Base-by-base conservation (phyloP, 2,888 invertebrate genomes). In the Eupithecia subumbrata region DNA sequence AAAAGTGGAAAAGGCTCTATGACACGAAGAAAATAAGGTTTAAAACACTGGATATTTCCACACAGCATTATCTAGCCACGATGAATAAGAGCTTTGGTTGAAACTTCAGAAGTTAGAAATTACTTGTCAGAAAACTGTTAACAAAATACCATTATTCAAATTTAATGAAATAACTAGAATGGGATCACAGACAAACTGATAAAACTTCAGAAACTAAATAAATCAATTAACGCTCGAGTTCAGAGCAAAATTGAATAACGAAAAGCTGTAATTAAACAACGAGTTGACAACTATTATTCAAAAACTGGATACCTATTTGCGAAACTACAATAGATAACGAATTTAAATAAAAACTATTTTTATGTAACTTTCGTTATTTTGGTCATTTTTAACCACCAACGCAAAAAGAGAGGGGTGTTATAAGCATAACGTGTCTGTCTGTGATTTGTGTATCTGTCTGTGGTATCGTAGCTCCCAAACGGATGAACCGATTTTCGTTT, bases 221-320 rank as follows among this genome's bases (percentile, higher is more conserved):
- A 78, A 76, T 78, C 73, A 77, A 78, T 78, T 69, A 76, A 63
- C 25, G 22, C 60, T 12, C 73, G 70, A 72, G 64, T 48, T 77
- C 52, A 56, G 43, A 45, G 70, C 45, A 48, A 79, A 81, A 81
- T 79, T 78, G 75, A 72, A 79, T 66, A 74, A 70, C 69, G 66
- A 78, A 75, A 76, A 75, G 68, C 70, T 80, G 74, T 81, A 69
- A 75, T 79, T 72, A 76, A 77, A 73, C 69, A 78, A 76, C 69
- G 71, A 73, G 67, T 75, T 71, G 72, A 74, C 73, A 77, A 77
- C 74, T 79, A 76, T 78, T 80, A 79, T 82, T 80, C 73, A 76
- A 79, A 77, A 77, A 56, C 56, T 56, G 22, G 22, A 56, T 56
- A 22, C 9, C 7, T 34, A 34, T 52, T 11, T 56, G 22, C 4